phyloP scores from a whole-genome alignment of 2,113 vertebrate genomes.

The Ranitomeya imitator region DNA sequence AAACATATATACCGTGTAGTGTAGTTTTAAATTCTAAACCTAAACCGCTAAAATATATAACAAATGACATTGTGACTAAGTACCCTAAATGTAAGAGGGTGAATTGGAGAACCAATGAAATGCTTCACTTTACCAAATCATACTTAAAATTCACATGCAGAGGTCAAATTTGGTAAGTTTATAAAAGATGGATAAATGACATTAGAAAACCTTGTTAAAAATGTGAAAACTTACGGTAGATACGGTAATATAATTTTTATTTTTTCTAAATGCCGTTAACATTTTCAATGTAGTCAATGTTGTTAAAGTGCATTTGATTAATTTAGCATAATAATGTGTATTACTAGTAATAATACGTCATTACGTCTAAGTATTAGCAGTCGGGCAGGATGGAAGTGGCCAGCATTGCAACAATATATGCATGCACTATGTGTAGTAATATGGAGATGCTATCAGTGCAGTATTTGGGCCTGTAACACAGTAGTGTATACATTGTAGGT shows the following conservation, averaged over 20 bases:
- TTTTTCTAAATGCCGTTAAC: too few species aligned
- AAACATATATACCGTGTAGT: background rate
- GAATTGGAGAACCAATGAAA: background rate
- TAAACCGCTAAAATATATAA: background rate
- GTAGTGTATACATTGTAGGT: background rate
- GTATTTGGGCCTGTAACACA: background rate
- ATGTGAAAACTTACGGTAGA: background rate
- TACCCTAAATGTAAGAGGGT: background rate
- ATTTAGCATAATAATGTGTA: too few species aligned
- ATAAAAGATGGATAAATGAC: background rate
- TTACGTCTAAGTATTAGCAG: background rate
- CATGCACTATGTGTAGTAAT: background rate
- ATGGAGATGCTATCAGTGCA: background rate
- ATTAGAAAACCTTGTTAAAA: background rate
- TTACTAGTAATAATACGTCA: background rate
- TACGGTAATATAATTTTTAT: too few species aligned
- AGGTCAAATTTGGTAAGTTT: background rate
- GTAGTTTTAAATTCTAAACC: background rate
- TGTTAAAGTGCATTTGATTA: too few species aligned
- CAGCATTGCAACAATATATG: background rate
- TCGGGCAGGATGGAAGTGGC: background rate
- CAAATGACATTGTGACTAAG: background rate
- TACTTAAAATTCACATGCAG: background rate
- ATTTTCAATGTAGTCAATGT: too few species aligned
- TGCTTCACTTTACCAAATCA: background rate